A percentile compares a stretch with the other conserved stretches of the same genome.
Evolutionary conservation across 2,797 vertebrate species (phyloP).

Genomic region (Mastacembelus armatus): DNA sequence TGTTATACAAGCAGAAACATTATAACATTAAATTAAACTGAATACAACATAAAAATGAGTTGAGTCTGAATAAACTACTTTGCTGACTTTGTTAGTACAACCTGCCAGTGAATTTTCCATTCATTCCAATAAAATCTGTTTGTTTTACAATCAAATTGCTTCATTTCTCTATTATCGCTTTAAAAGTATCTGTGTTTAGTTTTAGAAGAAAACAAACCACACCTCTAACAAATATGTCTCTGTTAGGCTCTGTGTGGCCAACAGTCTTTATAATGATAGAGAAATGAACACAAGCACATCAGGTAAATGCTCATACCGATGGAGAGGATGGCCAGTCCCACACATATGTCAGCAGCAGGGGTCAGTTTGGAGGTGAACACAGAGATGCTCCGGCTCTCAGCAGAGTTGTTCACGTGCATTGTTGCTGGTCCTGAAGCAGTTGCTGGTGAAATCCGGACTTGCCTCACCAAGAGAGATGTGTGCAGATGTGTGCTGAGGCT

Average conservation of each 20-base stretch:
- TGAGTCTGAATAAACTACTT: too few relatives aligned
- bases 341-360: constrained; percentile 67
- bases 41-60: too few relatives aligned
- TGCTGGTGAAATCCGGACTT: neutral
- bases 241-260: neutral
- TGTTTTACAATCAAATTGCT: too few relatives aligned
- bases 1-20: too few relatives aligned
- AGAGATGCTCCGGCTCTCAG: constrained; percentile 44
- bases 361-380: constrained; percentile 74
- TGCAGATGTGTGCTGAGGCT: neutral
- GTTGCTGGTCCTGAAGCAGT: neutral
- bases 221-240: too few relatives aligned
- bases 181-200: too few relatives aligned
- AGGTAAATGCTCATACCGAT: constrained; percentile 63
- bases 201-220: too few relatives aligned
- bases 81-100: too few relatives aligned
- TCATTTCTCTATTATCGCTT: too few relatives aligned
- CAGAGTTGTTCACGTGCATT: constrained; percentile 54
- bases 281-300: neutral
- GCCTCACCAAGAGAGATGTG: neutral
- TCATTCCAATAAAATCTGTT: too few relatives aligned
- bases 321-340: constrained; percentile 73
- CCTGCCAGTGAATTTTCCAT: too few relatives aligned
- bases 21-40: too few relatives aligned
- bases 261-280: neutral